Evolutionary conservation across 2,888 invertebrate genomes (phyloP).

Genomic region (Bedellia somnulentella): DNA sequence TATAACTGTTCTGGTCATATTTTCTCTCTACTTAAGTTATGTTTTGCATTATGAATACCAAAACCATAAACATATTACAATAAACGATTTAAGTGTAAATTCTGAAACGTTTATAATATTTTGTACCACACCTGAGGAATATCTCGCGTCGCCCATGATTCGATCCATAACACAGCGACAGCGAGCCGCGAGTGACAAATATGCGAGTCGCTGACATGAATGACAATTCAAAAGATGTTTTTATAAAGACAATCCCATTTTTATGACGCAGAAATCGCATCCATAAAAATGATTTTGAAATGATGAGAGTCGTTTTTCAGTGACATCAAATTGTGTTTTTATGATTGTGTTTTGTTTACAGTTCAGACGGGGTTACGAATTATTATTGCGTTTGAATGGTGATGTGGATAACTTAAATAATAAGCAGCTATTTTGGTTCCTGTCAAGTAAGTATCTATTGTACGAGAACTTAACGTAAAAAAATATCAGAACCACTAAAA

Average conservation of each 20-base stretch:
- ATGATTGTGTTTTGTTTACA: background rate
- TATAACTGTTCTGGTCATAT: slow-evolving; percentile 1
- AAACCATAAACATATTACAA: background rate
- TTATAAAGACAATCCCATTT: slow-evolving; percentile 53
- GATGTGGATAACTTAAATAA: slow-evolving; percentile 1
- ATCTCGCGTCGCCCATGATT: too few relatives aligned
- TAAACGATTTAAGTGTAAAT: background rate
- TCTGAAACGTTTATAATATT: slow-evolving; percentile 14
- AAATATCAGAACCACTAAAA: too few relatives aligned
- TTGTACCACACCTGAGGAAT: slow-evolving; percentile 35
- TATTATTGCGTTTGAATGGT: background rate
- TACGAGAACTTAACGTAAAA: too few relatives aligned
- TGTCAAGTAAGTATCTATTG: too few relatives aligned
- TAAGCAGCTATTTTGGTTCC: too few relatives aligned
- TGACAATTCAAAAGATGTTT: slow-evolving; percentile 61
- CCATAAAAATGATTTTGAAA: slow-evolving; percentile 54
- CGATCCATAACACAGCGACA: too few relatives aligned
- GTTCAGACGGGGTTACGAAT: background rate
- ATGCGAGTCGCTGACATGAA: slow-evolving; percentile 54
- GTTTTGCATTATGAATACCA: slow-evolving; percentile 1
- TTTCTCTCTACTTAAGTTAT: background rate
- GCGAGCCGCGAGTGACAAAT: too few relatives aligned
- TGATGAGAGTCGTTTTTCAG: slow-evolving; percentile 57
- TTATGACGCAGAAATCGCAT: slow-evolving; percentile 58
- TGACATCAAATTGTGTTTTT: slow-evolving; percentile 23